Percentiles rank a stretch among this genome's conserved stretches.
phyloP scores from a whole-genome alignment of 53 echinoderm and acorn worm genomes.

The Temnopleurus reevesii region DNA sequence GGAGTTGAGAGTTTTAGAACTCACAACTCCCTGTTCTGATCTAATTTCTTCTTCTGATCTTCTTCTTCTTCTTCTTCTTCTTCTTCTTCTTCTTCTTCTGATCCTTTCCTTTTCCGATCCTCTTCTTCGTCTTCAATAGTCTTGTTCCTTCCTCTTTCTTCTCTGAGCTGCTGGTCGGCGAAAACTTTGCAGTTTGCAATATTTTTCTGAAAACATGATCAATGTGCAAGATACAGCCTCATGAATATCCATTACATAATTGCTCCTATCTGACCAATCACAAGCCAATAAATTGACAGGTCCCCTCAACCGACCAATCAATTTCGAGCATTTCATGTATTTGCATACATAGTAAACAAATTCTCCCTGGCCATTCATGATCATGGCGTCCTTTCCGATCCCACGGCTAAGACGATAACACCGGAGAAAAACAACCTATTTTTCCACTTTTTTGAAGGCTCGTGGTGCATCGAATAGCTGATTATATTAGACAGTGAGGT shows the following conservation, averaged over 20 bases:
- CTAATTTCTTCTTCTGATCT: too few relatives aligned
- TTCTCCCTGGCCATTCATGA: slow-evolving; percentile 44
- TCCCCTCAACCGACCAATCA: slow-evolving; percentile 25
- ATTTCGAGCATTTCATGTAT: not conserved
- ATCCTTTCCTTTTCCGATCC: too few relatives aligned
- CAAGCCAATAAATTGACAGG: not conserved
- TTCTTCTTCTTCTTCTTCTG: too few relatives aligned
- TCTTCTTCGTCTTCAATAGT: too few relatives aligned
- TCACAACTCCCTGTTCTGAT: too few relatives aligned
- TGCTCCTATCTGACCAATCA: slow-evolving; percentile 25
- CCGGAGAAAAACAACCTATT: not conserved
- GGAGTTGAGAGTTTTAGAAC: too few relatives aligned
- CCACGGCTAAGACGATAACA: not conserved
- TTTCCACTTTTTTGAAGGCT: not conserved
- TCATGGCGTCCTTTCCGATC: slow-evolving; percentile 53
- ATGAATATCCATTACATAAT: not conserved
- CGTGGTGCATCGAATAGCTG: not conserved
- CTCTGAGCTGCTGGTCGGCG: too few relatives aligned
- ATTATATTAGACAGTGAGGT: not conserved
- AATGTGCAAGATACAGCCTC: not conserved
- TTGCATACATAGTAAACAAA: slow-evolving; percentile 61
- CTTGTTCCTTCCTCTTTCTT: too few relatives aligned
- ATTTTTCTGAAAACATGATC: too few relatives aligned
- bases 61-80: too few relatives aligned
- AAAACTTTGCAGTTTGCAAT: too few relatives aligned